Conservation (phyloP, 2,888 invertebrate species). For the Ichneumoninae sp. region DNA sequence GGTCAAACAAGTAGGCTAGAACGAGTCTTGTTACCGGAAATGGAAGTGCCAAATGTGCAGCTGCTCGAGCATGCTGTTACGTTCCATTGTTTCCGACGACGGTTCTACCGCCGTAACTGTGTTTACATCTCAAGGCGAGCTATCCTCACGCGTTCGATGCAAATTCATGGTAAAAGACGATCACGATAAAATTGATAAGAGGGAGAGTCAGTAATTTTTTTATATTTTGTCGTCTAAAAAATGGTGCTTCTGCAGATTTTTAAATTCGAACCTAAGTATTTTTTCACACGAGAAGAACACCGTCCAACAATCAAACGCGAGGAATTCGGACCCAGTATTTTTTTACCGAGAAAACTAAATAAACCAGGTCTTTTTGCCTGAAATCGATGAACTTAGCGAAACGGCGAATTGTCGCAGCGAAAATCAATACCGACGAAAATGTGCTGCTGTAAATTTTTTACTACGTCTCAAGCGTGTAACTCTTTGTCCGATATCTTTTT, state of each 20-base stretch:
- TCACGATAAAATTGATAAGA: background rate
- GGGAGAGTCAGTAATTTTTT: background rate
- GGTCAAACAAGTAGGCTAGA: background rate
- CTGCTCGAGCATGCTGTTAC: slow-evolving; percentile 6
- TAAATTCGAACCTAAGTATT: no score
- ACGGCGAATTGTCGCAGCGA: background rate
- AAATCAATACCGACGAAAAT: background rate
- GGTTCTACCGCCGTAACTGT: background rate
- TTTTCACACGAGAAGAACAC: background rate
- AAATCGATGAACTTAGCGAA: background rate
- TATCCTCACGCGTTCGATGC: background rate
- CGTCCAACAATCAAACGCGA: background rate
- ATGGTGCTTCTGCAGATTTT: no score
- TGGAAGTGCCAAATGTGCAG: slow-evolving; percentile 41
- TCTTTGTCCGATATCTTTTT: background rate
- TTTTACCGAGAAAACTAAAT: background rate
- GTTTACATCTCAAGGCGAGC: slow-evolving; percentile 14
- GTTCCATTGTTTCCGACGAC: slow-evolving; percentile 21
- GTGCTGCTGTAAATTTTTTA: background rate
- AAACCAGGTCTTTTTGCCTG: background rate
- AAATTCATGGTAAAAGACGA: background rate
- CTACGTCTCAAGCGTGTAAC: background rate
- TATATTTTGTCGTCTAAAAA: no score
- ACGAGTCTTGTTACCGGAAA: slow-evolving; percentile 28
- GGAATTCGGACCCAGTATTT: background rate